phyloP scores from a whole-genome alignment of 64 coral and sea anemone species.

The Platygyra sinensis region DNA sequence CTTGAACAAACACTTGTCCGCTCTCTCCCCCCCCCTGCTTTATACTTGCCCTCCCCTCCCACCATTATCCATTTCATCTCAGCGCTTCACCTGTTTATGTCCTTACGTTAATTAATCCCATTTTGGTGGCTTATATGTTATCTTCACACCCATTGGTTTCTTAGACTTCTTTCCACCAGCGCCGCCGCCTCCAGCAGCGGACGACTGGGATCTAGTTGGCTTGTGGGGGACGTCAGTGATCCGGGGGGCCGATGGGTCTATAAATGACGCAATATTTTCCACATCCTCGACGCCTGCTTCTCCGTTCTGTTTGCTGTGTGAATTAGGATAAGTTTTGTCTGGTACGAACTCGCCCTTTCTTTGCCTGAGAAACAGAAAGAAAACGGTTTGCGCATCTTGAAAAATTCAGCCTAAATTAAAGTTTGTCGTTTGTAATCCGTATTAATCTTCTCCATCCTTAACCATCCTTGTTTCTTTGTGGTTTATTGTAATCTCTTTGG shows the following conservation, averaged over 20 bases:
- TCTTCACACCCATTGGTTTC: constrained; percentile 88
- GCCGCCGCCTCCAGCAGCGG: constrained; percentile 17
- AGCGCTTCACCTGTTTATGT: too few species aligned
- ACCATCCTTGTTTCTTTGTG: too few species aligned
- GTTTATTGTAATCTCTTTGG: too few species aligned
- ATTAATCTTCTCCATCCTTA: too few species aligned
- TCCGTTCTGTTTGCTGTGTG: constrained; percentile 41
- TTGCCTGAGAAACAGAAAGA: constrained; percentile 35
- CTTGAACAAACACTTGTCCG: too few species aligned
- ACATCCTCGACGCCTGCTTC: constrained; percentile 46
- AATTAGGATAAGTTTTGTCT: constrained; percentile 65
- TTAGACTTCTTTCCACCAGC: constrained; percentile 63
- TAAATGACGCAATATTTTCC: constrained; percentile 73
- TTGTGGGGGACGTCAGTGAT: constrained; percentile 93
- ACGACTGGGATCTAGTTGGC: constrained; percentile 10
- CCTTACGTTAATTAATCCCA: constrained; percentile 84
- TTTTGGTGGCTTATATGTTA: constrained; percentile 93
- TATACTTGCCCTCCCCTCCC: too few species aligned
- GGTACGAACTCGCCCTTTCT: constrained; percentile 93
- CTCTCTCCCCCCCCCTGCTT: too few species aligned
- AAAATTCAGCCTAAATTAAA: too few species aligned
- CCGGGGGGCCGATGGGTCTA: constrained; percentile 79
- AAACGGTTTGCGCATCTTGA: background rate
- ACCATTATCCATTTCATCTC: too few species aligned
- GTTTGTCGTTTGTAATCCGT: too few species aligned